phyloP scores from a whole-genome alignment of 2,888 invertebrate species.

The Sicus ferrugineus region DNA sequence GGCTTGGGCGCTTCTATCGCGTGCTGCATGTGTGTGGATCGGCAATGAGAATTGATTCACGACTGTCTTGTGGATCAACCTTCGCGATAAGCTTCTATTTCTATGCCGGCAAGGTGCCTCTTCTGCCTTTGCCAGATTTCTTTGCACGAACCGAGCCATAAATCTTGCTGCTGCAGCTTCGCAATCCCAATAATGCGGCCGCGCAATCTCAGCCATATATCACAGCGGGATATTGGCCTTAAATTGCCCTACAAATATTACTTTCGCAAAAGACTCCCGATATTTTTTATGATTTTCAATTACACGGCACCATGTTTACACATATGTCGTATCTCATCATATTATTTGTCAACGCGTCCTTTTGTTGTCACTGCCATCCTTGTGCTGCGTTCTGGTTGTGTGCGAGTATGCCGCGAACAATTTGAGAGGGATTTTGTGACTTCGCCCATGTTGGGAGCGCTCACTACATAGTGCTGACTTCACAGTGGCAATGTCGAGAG shows the following conservation, averaged over 20 bases:
- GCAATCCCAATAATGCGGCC: conserved; percentile 24
- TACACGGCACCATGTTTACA: conserved; percentile 63
- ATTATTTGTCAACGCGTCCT: conserved; percentile 62
- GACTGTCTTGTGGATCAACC: too few relatives aligned
- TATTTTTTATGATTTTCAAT: conserved; percentile 61
- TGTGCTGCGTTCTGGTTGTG: background rate
- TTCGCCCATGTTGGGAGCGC: conserved; percentile 18
- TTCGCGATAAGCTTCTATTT: too few relatives aligned
- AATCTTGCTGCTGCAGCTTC: conserved; percentile 13
- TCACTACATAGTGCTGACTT: conserved; percentile 25
- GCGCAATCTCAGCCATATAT: conserved; percentile 49
- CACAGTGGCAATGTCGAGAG: conserved; percentile 30
- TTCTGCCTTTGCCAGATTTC: background rate
- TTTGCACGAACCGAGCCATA: conserved; percentile 30
- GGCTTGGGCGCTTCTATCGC: too few relatives aligned
- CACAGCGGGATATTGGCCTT: conserved; percentile 63
- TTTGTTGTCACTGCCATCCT: conserved; percentile 41
- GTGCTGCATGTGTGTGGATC: too few relatives aligned
- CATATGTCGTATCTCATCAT: conserved; percentile 65
- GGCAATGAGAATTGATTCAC: too few relatives aligned
- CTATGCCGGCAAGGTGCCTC: too few relatives aligned
- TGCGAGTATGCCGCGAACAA: conserved; percentile 10
- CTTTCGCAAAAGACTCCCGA: conserved; percentile 33
- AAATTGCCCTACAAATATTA: conserved; percentile 59
- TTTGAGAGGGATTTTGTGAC: conserved; percentile 30